A percentile compares a stretch with the other conserved stretches of the same genome.
Evolutionary conservation across 2,797 vertebrate species (phyloP).

Genomic region (Hippoglossus hippoglossus): DNA sequence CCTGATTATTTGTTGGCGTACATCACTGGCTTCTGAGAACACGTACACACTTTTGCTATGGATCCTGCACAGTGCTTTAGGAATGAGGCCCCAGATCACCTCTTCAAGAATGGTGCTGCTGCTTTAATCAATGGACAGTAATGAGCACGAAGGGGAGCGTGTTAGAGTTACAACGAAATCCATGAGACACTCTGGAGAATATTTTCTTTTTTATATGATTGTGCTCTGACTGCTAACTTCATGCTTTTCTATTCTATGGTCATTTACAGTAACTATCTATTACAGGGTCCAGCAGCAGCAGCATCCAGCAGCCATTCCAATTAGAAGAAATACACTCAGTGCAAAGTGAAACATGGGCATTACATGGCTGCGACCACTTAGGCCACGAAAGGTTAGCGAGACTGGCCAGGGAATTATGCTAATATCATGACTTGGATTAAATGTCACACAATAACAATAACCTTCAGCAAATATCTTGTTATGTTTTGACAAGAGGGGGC

Average conservation of each 20-base stretch:
- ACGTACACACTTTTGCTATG: neutral
- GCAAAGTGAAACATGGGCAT: slow-evolving; percentile 25
- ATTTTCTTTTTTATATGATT: neutral
- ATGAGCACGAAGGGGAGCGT: slow-evolving; percentile 2
- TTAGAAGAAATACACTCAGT: slow-evolving; percentile 24
- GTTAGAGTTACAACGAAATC: neutral
- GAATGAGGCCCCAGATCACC: neutral
- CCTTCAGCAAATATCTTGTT: slow-evolving; percentile 75
- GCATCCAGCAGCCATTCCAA: slow-evolving; percentile 27
- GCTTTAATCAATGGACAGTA: neutral
- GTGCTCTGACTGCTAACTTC: neutral
- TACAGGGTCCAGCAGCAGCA: slow-evolving; percentile 4
- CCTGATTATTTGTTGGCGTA: neutral
- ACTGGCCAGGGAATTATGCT: slow-evolving; percentile 72
- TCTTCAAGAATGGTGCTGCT: slow-evolving; percentile 1
- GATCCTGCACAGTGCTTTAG: neutral
- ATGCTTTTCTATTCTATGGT: neutral
- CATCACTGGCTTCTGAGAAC: neutral
- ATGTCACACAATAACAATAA: slow-evolving; percentile 79
- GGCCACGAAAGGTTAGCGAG: slow-evolving; percentile 68
- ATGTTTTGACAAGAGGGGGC: slow-evolving; percentile 63
- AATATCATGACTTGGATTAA: slow-evolving; percentile 78
- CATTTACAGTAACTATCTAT: neutral
- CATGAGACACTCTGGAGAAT: neutral
- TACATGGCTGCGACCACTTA: slow-evolving; percentile 63